Conservation (phyloP, 37 sponge, comb jelly and placozoan genomes). For the Chondrosia reniformis region DNA sequence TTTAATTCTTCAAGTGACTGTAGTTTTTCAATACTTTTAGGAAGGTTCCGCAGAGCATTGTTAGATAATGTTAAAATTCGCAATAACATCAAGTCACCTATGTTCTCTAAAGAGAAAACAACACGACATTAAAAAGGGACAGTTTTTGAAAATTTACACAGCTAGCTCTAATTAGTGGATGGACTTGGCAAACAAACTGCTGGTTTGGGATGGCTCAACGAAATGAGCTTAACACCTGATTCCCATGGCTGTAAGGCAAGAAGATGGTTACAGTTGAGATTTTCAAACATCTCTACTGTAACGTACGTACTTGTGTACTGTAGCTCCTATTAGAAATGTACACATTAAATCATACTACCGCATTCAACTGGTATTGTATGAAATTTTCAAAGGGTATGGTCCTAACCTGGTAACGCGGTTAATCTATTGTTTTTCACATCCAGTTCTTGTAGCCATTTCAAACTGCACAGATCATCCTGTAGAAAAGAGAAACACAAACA, state of each 20-base stretch:
- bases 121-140: neutral
- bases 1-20: slow-evolving; percentile 57
- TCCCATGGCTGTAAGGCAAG: too few relatives aligned
- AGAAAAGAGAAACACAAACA: neutral
- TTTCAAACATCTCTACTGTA: neutral
- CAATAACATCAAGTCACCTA: slow-evolving; percentile 46
- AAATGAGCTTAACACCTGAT: too few relatives aligned
- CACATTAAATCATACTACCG: too few relatives aligned
- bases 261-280: too few relatives aligned
- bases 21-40: slow-evolving; percentile 46
- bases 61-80: slow-evolving; percentile 49
- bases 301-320: neutral
- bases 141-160: neutral
- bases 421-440: slow-evolving; percentile 74
- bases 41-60: slow-evolving; percentile 39
- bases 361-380: too few relatives aligned
- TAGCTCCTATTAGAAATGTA: too few relatives aligned
- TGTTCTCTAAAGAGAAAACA: neutral
- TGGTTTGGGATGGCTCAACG: too few relatives aligned
- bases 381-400: too few relatives aligned
- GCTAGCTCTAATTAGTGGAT: neutral
- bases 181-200: too few relatives aligned
- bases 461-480: slow-evolving; percentile 48
- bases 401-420: slow-evolving; percentile 39
- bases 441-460: slow-evolving; percentile 43